Percentiles rank a stretch among this genome's conserved stretches.
Conservation (phyloP, 2,888 invertebrate species). For the Scaptomyza flava region DNA sequence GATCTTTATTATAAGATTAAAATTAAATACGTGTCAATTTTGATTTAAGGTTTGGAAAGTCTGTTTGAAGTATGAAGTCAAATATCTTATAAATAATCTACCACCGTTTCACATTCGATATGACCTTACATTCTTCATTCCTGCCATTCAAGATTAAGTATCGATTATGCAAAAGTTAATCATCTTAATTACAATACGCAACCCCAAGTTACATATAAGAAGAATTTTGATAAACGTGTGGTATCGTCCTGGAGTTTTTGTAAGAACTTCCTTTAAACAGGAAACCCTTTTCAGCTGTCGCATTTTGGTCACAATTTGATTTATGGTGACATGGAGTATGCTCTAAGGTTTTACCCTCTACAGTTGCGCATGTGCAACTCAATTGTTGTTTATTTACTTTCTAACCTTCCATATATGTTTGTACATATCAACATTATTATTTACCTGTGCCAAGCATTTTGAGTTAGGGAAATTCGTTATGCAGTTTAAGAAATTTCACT, state of each 20-base stretch:
- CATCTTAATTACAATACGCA: slow-evolving; percentile 65
- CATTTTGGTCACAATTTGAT: slow-evolving; percentile 69
- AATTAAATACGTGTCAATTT: too few species aligned
- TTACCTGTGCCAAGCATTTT: slow-evolving; percentile 48
- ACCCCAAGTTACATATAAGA: slow-evolving; percentile 19
- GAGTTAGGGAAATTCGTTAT: slow-evolving; percentile 66
- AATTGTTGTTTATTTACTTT: slow-evolving; percentile 75
- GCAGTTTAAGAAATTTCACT: slow-evolving; percentile 80
- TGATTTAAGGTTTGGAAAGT: too few species aligned
- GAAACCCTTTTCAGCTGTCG: slow-evolving; percentile 82
- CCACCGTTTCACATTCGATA: not conserved
- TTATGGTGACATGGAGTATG: slow-evolving; percentile 63
- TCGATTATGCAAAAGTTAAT: slow-evolving; percentile 70
- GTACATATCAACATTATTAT: slow-evolving; percentile 5
- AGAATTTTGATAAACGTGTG: slow-evolving; percentile 30
- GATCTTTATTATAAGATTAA: too few species aligned
- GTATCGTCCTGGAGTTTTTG: slow-evolving; percentile 33
- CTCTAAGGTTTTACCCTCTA: slow-evolving; percentile 6
- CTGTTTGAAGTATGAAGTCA: not conserved
- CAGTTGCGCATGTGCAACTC: slow-evolving; percentile 73
- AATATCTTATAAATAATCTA: not conserved
- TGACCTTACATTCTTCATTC: not conserved
- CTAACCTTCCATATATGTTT: slow-evolving; percentile 18
- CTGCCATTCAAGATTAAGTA: slow-evolving; percentile 7
- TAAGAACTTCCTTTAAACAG: slow-evolving; percentile 17